Base-by-base conservation (phyloP, 1,140 invertebrate species). In the Laupala kohalensis region DNA sequence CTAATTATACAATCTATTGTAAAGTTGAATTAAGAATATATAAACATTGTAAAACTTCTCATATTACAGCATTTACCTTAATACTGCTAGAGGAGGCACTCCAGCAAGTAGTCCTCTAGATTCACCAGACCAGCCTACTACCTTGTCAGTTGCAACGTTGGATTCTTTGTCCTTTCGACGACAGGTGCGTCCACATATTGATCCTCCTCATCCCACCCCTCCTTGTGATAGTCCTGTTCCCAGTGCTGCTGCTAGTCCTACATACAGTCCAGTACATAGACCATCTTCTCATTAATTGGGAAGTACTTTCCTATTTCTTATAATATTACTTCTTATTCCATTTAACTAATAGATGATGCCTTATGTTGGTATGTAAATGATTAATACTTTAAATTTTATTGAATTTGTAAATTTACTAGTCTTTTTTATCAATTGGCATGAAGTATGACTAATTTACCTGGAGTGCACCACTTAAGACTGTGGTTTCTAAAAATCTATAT, bases 31-130 rank as follows among this genome's bases (percentile, higher is more conserved):
- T n/a, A n/a, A n/a, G n/a, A n/a, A n/a, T n/a, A n/a, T n/a, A n/a
- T n/a, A n/a, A n/a, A n/a, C n/a, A n/a, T n/a, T n/a, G n/a, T n/a
- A n/a, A n/a, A n/a, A n/a, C n/a, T n/a, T n/a, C n/a, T n/a, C n/a
- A n/a, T n/a, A 81, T 78, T 83, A 75, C 82, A 90, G 89, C 80
- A 87, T 88, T 75, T 87, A 88, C 77, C 84, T 89, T 67, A 88
- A 90, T 78, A 89, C 87, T 71, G 88, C 76, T 81, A 88, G 75
- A 73, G 81, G 81, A 15, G 80, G 79, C 12, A 79, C 78, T 9
- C 77, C 80, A 69, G 83, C 89, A 63, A 88, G 87, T 67, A 92
- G 89, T 69, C 90, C 90, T 6, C 84, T 90, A 74, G 90, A 86
- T 74, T 89, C 87, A 24, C 87, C 87, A 23, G 78, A 78, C 70